Evolutionary conservation across 2,888 invertebrate genomes (phyloP).

Genomic region (Leucania comma): DNA sequence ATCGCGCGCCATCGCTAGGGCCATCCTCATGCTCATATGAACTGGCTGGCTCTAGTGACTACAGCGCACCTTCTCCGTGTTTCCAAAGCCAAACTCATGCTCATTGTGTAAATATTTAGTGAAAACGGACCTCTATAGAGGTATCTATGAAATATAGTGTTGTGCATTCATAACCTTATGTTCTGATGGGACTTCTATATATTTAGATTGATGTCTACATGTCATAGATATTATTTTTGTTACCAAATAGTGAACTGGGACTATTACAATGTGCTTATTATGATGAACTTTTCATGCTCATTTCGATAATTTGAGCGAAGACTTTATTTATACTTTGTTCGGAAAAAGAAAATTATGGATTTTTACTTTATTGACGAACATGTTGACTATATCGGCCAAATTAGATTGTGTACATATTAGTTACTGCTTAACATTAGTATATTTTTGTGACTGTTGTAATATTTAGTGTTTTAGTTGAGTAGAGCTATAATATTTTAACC

Average conservation of each 20-base stretch:
- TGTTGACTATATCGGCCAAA: constrained; percentile 48
- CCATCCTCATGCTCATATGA: constrained; percentile 60
- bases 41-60: constrained; percentile 42
- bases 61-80: background rate
- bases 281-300: constrained; percentile 14
- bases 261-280: constrained; percentile 25
- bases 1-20: constrained; percentile 63
- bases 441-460: constrained; percentile 56
- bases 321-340: constrained; percentile 16
- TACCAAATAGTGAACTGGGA: constrained; percentile 19
- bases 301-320: background rate
- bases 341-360: constrained; percentile 20
- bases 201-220: constrained; percentile 6
- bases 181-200: background rate
- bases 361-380: constrained; percentile 27
- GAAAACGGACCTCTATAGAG: constrained; percentile 19
- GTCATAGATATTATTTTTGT: constrained; percentile 21
- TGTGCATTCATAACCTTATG: constrained; percentile 13
- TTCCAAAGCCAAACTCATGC: constrained; percentile 35
- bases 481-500: constrained; percentile 16
- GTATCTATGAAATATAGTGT: constrained; percentile 35
- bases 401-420: constrained; percentile 37
- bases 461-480: constrained; percentile 42
- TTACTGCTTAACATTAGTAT: constrained; percentile 45
- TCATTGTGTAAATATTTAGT: constrained; percentile 43